Evolutionary conservation across 2,888 invertebrate genomes (phyloP).

Genomic region (Sipha maydis): DNA sequence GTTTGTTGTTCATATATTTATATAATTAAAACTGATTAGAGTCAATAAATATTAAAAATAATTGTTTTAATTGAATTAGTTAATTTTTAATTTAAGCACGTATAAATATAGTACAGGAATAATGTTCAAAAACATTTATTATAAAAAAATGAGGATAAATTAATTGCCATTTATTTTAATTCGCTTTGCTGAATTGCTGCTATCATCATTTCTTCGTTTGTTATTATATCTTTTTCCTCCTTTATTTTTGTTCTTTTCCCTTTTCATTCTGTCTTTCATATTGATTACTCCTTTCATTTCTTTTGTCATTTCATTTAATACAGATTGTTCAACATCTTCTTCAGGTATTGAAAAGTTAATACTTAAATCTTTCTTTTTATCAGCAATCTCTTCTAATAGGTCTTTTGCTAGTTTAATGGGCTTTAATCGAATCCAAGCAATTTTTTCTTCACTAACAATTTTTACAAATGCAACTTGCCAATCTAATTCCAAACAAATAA

Average conservation of each 20-base stretch:
- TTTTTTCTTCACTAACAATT: conserved; percentile 78
- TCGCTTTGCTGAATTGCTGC: conserved; percentile 1
- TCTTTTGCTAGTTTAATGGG: conserved; percentile 78
- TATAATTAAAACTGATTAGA: conserved; percentile 1
- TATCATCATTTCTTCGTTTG: conserved; percentile 28
- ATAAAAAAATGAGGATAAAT: background rate
- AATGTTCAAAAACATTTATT: conserved; percentile 11
- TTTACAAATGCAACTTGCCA: conserved; percentile 79
- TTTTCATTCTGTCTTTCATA: conserved; percentile 42
- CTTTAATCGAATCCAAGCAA: conserved; percentile 78
- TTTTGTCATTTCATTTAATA: conserved; percentile 56
- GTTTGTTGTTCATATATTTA: background rate
- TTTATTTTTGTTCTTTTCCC: conserved; percentile 49
- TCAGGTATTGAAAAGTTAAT: conserved; percentile 49
- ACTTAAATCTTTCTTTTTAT: conserved; percentile 41
- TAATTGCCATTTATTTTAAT: conserved; percentile 32
- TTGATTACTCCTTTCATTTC: conserved; percentile 36
- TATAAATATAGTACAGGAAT: conserved; percentile 19
- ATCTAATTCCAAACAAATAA: conserved; percentile 73
- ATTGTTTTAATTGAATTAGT: conserved; percentile 24
- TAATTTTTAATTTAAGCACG: conserved; percentile 11
- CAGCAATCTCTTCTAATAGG: conserved; percentile 57
- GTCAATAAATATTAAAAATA: background rate
- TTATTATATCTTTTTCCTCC: conserved; percentile 43
- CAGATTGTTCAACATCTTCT: conserved; percentile 28